Base-by-base conservation (phyloP, 2,888 invertebrate genomes). In the Trissoscelio sp. region DNA sequence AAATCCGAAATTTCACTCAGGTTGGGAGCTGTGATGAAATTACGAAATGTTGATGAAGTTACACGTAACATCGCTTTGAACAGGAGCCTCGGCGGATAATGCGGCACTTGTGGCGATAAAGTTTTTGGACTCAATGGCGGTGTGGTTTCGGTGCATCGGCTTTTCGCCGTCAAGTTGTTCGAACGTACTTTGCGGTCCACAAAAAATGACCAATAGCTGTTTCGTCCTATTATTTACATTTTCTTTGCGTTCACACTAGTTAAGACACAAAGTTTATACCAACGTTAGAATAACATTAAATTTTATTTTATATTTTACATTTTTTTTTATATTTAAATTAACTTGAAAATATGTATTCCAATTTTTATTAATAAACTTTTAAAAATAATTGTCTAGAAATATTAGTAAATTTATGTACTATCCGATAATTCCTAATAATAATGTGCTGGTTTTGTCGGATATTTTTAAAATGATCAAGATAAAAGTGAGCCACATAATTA, bases 51-150 rank as follows among this genome's bases (percentile, higher is more conserved):
- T 72, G 81, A 73, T 67, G 37, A 67, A 77, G 53, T 77, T 75
- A 66, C 46, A 39, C 42, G 69, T 53, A 60, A 53, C 37, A 42
- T 37, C 14, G 55, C 58, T 72, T 53, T 46, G 42, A 42, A 60
- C 51, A 57, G 37, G 66, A 57, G 48, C 39, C 42, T 72, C 39
- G 70, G 53, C 51, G 37, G 51, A 72, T 81, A 66, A 75, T 75
- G 80, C 64, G 75, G 75, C 53, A 81, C 72, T 75, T 66, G 80
- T 37, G 70, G 75, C 31, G 58, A 58, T 58, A 81, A 81, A 81
- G 75, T 81, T 81, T 69, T 66, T 44, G 46, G 37, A 70, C 64
- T 66, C 75, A 44, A 67, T 53, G 53, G 22, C 44, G 34, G 4
- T 44, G 80, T 14, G 74, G 74, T 80, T 64, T 20, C 24, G 22